Evolutionary conservation across 2,113 vertebrate genomes (phyloP), one percentile per base, ranked within the genome.

Genomic region (Sarotherodon lohbergeri): DNA sequence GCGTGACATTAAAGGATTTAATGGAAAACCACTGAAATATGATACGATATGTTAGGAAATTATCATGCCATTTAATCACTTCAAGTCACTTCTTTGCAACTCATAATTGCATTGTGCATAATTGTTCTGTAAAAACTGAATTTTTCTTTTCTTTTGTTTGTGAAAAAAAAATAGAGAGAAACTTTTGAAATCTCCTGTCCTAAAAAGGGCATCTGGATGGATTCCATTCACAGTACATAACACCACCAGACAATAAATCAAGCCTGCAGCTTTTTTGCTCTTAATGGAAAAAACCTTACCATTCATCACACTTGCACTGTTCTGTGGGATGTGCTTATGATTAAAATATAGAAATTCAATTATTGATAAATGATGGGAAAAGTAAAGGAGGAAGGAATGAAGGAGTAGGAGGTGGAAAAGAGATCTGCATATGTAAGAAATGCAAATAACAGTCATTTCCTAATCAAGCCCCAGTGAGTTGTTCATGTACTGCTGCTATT

Each of bases 171-270:
- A 46, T 16, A 52, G 24, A 80, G 61, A 54, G 41, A 68, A 85
- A 83, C 1, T 41, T 48, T 12, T 66, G 36, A 22, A 68, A 43
- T 86, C 22, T 61, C 27, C 3, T 9, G 46, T 80, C 63, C 63
- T 84, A 54, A 32, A 59, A 73, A 88, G 83, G 79, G 66, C 66
- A 83, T 59, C 57, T 78, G 54, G 52, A 86, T 83, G 56, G 89
- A 91, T 89, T 71, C 80, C 84, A 84, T 90, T 89, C 82, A 83
- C 14, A 73, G 90, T 52, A 34, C 54, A 54, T 55, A 87, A 73
- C 34, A 41, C 17, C 85, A 68, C 66, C 78, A 89, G 87, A 86
- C 80, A 79, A 61, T 91, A 86, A 90, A 92, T 93, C 92, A 89
- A 88, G 52, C 81, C 43, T 89, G 68, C 76, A 78, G 61, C 41